phyloP scores from a whole-genome alignment of 2,797 vertebrate species.

The Galago senegalensis region DNA sequence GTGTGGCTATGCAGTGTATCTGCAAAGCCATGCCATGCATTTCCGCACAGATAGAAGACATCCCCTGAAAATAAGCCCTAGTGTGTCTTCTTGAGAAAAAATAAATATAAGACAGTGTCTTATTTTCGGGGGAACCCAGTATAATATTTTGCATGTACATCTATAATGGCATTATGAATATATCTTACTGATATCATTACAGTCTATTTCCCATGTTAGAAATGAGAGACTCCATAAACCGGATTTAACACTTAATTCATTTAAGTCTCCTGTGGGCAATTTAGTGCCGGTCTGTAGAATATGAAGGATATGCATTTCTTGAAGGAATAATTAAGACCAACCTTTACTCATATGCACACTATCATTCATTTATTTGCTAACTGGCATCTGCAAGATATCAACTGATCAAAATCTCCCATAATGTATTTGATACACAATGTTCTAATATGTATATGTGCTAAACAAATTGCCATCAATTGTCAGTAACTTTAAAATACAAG shows the following conservation, averaged over 20 bases:
- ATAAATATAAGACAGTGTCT: too few relatives aligned
- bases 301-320: neutral
- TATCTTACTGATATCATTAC: neutral
- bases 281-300: neutral
- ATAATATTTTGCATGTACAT: neutral
- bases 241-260: constrained; percentile 20
- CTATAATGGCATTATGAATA: neutral
- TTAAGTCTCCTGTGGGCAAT: neutral
- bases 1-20: too few relatives aligned
- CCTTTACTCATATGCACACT: neutral
- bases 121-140: too few relatives aligned
- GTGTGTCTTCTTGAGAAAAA: too few relatives aligned
- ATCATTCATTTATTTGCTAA: constrained; percentile 43
- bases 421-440: neutral
- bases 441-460: neutral
- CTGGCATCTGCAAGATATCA: neutral
- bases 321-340: constrained; percentile 27
- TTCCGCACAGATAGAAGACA: too few relatives aligned
- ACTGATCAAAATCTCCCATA: neutral
- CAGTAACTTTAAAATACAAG: neutral
- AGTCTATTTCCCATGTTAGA: constrained; percentile 9
- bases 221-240: neutral
- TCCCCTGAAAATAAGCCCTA: too few relatives aligned
- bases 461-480: neutral
- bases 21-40: too few relatives aligned